A percentile compares a stretch with the other conserved stretches of the same genome.
Evolutionary conservation across 2,888 invertebrate genomes (phyloP).

Genomic region (Caradrina clavipalpis): DNA sequence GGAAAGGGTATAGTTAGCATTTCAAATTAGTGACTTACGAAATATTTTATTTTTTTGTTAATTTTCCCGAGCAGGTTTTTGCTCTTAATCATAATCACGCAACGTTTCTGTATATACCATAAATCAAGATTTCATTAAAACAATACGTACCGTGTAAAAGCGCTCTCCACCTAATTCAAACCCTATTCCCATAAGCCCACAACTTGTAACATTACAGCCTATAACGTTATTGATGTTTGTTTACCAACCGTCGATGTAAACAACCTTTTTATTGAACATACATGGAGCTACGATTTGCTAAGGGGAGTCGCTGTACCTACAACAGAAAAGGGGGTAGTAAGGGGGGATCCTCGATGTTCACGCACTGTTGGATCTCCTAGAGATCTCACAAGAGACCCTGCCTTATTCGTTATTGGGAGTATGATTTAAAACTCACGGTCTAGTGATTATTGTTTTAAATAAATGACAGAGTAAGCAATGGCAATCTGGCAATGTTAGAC

Average conservation of each 20-base stretch:
- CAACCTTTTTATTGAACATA: slow-evolving; percentile 50
- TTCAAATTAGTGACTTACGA: too few relatives aligned
- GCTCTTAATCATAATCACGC: too few relatives aligned
- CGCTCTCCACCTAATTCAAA: slow-evolving; percentile 12
- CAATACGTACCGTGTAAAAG: not conserved
- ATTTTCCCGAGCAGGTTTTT: too few relatives aligned
- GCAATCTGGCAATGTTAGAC: not conserved
- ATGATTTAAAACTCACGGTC: slow-evolving; percentile 49
- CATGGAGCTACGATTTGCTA: slow-evolving; percentile 31
- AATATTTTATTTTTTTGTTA: too few relatives aligned
- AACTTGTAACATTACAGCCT: slow-evolving; percentile 19
- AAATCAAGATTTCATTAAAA: not conserved
- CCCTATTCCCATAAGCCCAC: not conserved
- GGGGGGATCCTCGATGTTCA: slow-evolving; percentile 41
- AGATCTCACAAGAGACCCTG: slow-evolving; percentile 45
- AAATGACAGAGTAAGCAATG: not conserved
- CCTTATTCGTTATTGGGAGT: slow-evolving; percentile 38
- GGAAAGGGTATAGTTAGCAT: too few relatives aligned
- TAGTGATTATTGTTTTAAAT: slow-evolving; percentile 41
- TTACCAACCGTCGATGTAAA: slow-evolving; percentile 40
- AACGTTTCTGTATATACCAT: not conserved
- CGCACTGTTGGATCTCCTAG: slow-evolving; percentile 46
- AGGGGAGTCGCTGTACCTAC: slow-evolving; percentile 17
- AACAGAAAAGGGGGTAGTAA: not conserved
- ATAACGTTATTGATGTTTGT: slow-evolving; percentile 40